phyloP scores from a whole-genome alignment of 2,113 vertebrate genomes.

The Ammodytes marinus region DNA sequence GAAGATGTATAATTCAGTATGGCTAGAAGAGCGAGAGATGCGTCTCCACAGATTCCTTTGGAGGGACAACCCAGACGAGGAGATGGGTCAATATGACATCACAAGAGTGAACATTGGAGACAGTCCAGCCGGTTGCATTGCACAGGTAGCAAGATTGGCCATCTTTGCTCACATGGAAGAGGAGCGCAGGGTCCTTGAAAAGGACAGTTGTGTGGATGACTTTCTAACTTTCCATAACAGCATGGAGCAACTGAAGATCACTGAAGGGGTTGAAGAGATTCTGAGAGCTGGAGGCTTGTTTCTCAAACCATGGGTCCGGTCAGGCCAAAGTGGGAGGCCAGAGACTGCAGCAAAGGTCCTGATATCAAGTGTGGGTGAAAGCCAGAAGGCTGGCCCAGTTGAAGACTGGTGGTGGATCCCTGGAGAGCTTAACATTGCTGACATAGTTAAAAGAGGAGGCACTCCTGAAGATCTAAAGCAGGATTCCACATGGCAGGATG shows the following conservation, averaged over 20 bases:
- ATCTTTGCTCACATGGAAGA: background rate
- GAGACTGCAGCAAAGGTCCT: background rate
- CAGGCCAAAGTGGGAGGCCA: background rate
- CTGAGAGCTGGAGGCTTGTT: background rate
- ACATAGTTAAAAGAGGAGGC: too few species aligned
- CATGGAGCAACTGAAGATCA: background rate
- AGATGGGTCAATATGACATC: too few species aligned
- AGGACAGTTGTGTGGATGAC: background rate
- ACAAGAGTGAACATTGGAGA: too few species aligned
- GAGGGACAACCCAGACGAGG: background rate
- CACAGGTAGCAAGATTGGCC: background rate
- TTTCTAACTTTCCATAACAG: background rate
- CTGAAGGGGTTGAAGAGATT: background rate
- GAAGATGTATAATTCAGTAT: background rate
- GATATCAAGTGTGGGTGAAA: too few species aligned
- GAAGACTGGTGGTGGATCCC: too few species aligned
- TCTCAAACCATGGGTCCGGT: background rate
- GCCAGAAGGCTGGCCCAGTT: too few species aligned
- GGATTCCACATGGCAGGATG: too few species aligned
- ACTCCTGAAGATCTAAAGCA: too few species aligned
- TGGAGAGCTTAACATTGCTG: too few species aligned
- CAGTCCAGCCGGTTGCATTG: background rate
- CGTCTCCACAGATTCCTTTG: background rate
- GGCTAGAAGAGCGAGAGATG: background rate
- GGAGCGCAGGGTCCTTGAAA: background rate